Evolutionary conservation across 2,888 invertebrate genomes (phyloP).

Genomic region (Caenorhabditis sp.): DNA sequence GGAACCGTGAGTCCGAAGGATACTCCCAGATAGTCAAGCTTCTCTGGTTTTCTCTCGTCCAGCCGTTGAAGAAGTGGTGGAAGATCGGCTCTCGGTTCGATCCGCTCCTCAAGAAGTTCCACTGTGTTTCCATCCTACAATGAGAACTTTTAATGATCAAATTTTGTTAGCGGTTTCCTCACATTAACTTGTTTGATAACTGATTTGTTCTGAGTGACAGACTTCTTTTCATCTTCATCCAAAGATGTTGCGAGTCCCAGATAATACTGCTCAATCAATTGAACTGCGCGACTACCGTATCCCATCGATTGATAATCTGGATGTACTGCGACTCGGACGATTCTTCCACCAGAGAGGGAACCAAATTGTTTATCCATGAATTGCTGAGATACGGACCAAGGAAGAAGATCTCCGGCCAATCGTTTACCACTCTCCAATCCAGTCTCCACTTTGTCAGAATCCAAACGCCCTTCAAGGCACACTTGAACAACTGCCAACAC

Average conservation of each 20-base stretch:
- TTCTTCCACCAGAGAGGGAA: slow-evolving; percentile 91
- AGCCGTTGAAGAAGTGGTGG: slow-evolving; percentile 93
- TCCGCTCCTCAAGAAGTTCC: slow-evolving; percentile 88
- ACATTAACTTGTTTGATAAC: slow-evolving; percentile 58
- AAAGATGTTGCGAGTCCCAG: slow-evolving; percentile 86
- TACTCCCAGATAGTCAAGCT: slow-evolving; percentile 90
- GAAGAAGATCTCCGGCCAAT: slow-evolving; percentile 96
- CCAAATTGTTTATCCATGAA: slow-evolving; percentile 92
- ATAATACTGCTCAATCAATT: slow-evolving; percentile 92
- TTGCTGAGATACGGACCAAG: slow-evolving; percentile 98
- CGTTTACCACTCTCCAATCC: slow-evolving; percentile 92
- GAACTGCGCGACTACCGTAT: slow-evolving; percentile 92
- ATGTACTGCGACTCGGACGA: slow-evolving; percentile 98
- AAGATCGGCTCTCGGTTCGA: slow-evolving; percentile 89
- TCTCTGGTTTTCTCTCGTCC: slow-evolving; percentile 90
- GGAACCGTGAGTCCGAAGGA: slow-evolving; percentile 81
- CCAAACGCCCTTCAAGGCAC: slow-evolving; percentile 87
- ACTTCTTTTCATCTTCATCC: slow-evolving; percentile 65
- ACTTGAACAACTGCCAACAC: slow-evolving; percentile 84
- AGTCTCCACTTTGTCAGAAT: slow-evolving; percentile 88
- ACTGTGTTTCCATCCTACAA: slow-evolving; percentile 83
- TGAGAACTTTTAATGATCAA: neutral
- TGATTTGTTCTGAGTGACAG: slow-evolving; percentile 5
- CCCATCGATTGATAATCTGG: slow-evolving; percentile 97
- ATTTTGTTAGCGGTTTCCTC: neutral